These are phyloP conservation scores for Tortrix viridana DNA, from an alignment of 2,888 invertebrate genomes.

Conservation along the genomic window DNA sequence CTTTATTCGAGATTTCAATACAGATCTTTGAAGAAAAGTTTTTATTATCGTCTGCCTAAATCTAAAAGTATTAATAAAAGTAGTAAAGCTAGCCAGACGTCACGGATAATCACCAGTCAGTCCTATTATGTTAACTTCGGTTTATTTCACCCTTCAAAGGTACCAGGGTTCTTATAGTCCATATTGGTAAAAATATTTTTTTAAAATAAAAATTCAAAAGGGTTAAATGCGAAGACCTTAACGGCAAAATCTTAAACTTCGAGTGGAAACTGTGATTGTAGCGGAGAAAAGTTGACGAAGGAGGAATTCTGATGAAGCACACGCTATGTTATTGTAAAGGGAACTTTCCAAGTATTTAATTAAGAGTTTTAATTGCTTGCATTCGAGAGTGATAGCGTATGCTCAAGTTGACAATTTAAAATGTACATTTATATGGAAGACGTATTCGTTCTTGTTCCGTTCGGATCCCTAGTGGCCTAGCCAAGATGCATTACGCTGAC, in stretches of 20 bases:
- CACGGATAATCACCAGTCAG: no score
- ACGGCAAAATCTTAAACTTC: slow-evolving; percentile 39
- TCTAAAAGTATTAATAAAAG: no score
- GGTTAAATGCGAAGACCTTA: slow-evolving; percentile 39
- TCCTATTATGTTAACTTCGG: no score
- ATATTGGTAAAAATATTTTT: no score
- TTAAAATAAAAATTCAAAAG: background rate
- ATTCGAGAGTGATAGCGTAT: background rate
- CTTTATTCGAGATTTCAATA: no score
- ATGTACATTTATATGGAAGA: background rate
- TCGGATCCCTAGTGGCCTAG: no score
- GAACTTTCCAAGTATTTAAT: slow-evolving; percentile 45
- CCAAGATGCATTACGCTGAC: no score
- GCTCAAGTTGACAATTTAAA: background rate
- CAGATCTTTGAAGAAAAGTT: no score
- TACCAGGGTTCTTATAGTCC: no score
- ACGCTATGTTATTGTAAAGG: slow-evolving; percentile 54
- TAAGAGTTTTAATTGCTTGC: slow-evolving; percentile 46
- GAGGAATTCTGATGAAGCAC: slow-evolving; percentile 62
- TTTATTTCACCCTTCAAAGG: no score
- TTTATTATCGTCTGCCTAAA: no score
- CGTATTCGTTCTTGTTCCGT: background rate
- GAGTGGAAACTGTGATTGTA: slow-evolving; percentile 55
- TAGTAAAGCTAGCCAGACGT: no score
- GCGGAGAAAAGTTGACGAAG: slow-evolving; percentile 59